Conservation (phyloP, 2,888 invertebrate species). For the Apodemia duryi region DNA sequence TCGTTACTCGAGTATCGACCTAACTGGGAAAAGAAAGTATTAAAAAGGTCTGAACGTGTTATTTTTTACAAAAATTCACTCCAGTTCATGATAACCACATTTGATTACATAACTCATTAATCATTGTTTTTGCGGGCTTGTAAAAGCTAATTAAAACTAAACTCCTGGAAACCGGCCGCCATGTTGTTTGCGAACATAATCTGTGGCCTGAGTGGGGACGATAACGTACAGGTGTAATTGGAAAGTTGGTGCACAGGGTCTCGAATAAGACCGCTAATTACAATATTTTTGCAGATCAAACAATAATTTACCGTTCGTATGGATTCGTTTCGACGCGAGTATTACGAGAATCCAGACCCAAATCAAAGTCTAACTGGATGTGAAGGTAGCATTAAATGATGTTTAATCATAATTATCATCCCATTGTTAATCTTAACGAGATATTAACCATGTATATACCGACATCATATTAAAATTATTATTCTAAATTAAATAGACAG, state of each 20-base stretch:
- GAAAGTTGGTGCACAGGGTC: not conserved
- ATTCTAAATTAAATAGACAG: too few relatives aligned
- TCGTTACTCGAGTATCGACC: not conserved
- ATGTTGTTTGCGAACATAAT: conserved; percentile 28
- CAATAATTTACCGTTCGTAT: not conserved
- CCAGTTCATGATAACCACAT: conserved; percentile 8
- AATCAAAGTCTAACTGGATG: not conserved
- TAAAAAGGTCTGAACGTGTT: too few relatives aligned
- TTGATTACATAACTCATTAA: conserved; percentile 29
- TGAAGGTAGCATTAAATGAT: not conserved
- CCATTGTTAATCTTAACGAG: too few relatives aligned
- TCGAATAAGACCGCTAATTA: conserved; percentile 1
- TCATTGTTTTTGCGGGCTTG: conserved; percentile 31
- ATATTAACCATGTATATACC: too few relatives aligned
- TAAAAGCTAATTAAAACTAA: conserved; percentile 32
- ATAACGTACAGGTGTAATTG: conserved; percentile 7
- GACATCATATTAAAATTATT: too few relatives aligned
- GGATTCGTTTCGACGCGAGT: not conserved
- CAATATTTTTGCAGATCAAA: conserved; percentile 9
- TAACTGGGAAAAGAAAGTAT: too few relatives aligned
- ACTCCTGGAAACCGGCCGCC: conserved; percentile 25
- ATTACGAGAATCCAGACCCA: not conserved
- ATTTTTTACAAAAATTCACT: too few relatives aligned
- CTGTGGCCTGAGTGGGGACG: conserved; percentile 7
- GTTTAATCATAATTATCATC: conserved; percentile 1